A percentile compares a stretch with the other conserved stretches of the same genome.
phyloP scores from a whole-genome alignment of 2,888 invertebrate genomes.

The Drosophila fulvimacula region DNA sequence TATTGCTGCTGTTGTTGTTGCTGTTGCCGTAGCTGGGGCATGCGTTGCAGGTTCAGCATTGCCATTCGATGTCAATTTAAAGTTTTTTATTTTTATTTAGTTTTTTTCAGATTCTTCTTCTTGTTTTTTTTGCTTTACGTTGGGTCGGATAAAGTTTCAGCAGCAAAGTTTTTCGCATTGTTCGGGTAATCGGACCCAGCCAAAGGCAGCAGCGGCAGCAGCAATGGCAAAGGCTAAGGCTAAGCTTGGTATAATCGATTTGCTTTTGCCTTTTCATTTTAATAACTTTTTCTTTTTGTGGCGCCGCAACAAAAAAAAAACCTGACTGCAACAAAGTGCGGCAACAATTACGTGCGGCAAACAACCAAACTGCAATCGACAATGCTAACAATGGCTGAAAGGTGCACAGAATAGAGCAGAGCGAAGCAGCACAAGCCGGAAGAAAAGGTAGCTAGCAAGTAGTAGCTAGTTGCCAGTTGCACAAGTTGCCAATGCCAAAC shows the following conservation, averaged over 20 bases:
- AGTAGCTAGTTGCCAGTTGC: slow-evolving; percentile 5
- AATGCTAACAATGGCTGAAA: slow-evolving; percentile 58
- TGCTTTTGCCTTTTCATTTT: slow-evolving; percentile 72
- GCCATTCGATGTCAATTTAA: slow-evolving; percentile 79
- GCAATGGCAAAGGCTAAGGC: slow-evolving; percentile 26
- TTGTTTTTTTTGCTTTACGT: not conserved
- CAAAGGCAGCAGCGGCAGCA: slow-evolving; percentile 1
- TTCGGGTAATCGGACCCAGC: slow-evolving; percentile 20
- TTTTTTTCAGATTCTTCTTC: not conserved
- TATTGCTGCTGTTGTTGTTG: slow-evolving; percentile 19
- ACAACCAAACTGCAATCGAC: slow-evolving; percentile 62
- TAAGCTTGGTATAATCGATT: slow-evolving; percentile 72
- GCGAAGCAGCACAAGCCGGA: not conserved
- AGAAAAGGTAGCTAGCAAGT: not conserved
- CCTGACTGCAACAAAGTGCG: slow-evolving; percentile 49
- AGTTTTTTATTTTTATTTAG: slow-evolving; percentile 61
- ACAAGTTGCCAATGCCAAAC: slow-evolving; percentile 39
- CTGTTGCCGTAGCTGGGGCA: slow-evolving; percentile 19
- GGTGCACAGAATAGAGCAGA: slow-evolving; percentile 1
- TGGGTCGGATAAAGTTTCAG: slow-evolving; percentile 47
- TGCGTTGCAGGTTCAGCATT: slow-evolving; percentile 56
- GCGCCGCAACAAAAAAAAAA: slow-evolving; percentile 21
- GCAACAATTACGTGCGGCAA: slow-evolving; percentile 79
- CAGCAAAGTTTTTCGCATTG: slow-evolving; percentile 51
- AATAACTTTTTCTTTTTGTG: slow-evolving; percentile 62